Conservation (phyloP, 92 coral and sea anemone genomes). For the Zoanthus gigantus region DNA sequence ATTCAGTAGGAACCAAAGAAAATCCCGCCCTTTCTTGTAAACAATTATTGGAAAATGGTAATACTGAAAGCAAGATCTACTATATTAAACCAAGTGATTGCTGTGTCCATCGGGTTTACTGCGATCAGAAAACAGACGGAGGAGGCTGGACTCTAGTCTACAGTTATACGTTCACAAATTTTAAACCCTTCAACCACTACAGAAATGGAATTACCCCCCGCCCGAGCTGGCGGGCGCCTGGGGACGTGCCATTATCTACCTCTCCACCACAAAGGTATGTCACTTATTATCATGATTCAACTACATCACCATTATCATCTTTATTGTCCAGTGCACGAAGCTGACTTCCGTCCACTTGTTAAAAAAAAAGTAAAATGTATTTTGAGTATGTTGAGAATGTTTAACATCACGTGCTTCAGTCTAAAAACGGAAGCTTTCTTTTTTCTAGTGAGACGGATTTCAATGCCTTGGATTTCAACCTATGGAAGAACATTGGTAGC, state of each 20-base stretch:
- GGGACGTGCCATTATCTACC: constrained; percentile 28
- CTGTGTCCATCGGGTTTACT: constrained; percentile 38
- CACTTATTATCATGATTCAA: not conserved
- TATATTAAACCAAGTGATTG: constrained; percentile 3
- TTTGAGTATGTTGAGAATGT: too few relatives aligned
- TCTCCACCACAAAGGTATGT: constrained; percentile 28
- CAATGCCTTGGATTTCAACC: constrained; percentile 53
- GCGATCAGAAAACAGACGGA: constrained; percentile 56
- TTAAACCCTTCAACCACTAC: constrained; percentile 19
- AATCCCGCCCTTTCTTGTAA: not conserved
- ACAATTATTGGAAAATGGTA: not conserved
- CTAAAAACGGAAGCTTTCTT: not conserved
- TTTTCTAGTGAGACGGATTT: constrained; percentile 45
- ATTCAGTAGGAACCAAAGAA: not conserved
- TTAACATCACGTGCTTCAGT: too few relatives aligned
- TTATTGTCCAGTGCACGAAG: not conserved
- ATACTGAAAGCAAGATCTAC: not conserved
- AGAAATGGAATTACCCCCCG: constrained; percentile 50
- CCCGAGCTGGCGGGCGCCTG: constrained; percentile 40
- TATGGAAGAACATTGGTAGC: constrained; percentile 40
- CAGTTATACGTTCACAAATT: constrained; percentile 60
- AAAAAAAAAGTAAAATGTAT: not conserved
- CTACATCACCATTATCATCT: not conserved
- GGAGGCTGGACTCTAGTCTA: constrained; percentile 74
- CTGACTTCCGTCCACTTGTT: not conserved